Evolutionary conservation across 1,140 invertebrate genomes (phyloP), one percentile per base, ranked within the genome.

Genomic region (Belonocnema kinseyi): DNA sequence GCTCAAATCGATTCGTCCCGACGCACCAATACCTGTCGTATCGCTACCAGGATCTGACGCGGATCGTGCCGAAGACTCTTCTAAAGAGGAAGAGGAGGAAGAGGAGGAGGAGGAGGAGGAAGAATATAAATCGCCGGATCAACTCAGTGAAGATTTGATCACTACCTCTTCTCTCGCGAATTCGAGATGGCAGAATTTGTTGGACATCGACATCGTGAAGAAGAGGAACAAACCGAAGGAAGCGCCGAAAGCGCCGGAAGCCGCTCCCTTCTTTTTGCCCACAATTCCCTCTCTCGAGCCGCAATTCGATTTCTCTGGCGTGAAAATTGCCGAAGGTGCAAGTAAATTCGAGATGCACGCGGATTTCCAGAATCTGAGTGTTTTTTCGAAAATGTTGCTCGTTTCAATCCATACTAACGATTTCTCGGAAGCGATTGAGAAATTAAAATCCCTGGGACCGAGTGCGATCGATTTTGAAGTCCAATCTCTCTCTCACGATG

Each of bases 241-340:
- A 71, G 92, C 96, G 8, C 92, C 95, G 0, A 97, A 97, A 86
- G 93, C 93, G 1, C 95, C 96, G 0, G 97, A 97, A 92, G 93
- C 94, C 33, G 97, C 98, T 0, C 98, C 98, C 0, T 99, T 99
- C 92, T 99, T 99, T 88, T 89, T 99, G 52, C 97, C 98, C 0
- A 98, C 97, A 0, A 93, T 98, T 74, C 93, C 96, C 0, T 96
- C 97, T 3, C 89, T 98, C 13, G 94, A 97, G 79, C 88, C 97
- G 3, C 94, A 96, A 86, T 98, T 99, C 91, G 96, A 97, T 89
- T 87, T 96, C 8, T 90, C 92, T 7, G 90, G 93, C 82, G 87
- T 90, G 0, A 86, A 89, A 80, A 85, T 85, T 14, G 85, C 91
- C 2, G 61, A 87, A 8, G 82, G 90, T 3, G 83, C 80, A 7